Percentiles rank a stretch among this genome's conserved stretches.
phyloP scores from a whole-genome alignment of 1,140 invertebrate species.

The Formica selysi region DNA sequence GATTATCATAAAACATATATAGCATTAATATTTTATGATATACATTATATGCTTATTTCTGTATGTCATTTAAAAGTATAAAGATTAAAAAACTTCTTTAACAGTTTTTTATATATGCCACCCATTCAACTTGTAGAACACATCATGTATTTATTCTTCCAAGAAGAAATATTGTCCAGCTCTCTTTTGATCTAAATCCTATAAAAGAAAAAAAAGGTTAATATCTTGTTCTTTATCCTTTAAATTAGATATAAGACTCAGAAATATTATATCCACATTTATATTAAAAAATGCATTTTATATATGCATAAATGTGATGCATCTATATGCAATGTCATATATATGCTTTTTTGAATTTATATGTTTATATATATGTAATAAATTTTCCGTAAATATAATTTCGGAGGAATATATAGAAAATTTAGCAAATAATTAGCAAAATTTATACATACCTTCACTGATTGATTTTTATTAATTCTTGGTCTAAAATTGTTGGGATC shows the following conservation, averaged over 20 bases:
- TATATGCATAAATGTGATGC: background rate
- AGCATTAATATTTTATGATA: conserved; percentile 36
- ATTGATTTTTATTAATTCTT: conserved; percentile 98
- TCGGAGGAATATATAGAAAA: background rate
- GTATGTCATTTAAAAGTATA: conserved; percentile 65
- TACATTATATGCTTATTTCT: conserved; percentile 48
- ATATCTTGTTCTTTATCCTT: background rate
- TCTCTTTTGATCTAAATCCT: conserved; percentile 98
- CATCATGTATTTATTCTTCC: conserved; percentile 92
- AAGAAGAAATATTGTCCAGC: conserved; percentile 99
- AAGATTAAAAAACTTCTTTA: conserved; percentile 68
- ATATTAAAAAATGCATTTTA: too few species aligned
- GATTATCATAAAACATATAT: conserved; percentile 30
- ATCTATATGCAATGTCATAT: background rate
- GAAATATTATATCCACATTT: too few species aligned
- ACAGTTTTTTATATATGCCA: conserved; percentile 58
- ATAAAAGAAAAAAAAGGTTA: conserved; percentile 78
- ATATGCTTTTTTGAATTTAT: conserved; percentile 12
- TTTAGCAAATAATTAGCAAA: background rate
- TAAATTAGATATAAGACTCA: background rate
- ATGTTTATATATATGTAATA: background rate
- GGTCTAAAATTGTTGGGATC: conserved; percentile 99
- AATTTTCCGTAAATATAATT: background rate
- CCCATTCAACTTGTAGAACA: conserved; percentile 54
- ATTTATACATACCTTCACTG: conserved; percentile 92